These are phyloP conservation scores for Neoitamus cyanurus DNA, from an alignment of 2,888 invertebrate genomes.

Conservation along the genomic window DNA sequence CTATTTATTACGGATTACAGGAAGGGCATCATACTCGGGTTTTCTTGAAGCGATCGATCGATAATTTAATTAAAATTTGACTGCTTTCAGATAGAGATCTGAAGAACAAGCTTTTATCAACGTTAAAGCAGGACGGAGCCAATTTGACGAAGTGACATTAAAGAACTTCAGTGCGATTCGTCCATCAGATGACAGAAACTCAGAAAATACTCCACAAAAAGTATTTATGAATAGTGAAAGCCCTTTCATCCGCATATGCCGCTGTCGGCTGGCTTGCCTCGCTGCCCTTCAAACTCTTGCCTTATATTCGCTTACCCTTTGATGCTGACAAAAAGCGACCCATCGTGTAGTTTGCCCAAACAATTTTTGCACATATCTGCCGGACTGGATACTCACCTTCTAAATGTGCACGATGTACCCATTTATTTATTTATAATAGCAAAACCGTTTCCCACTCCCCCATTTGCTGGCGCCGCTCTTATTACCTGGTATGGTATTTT, in stretches of 20 bases:
- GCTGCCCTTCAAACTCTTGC: neutral
- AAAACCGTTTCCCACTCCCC: neutral
- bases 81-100: too few species aligned
- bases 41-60: too few species aligned
- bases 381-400: neutral
- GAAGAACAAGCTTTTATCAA: neutral
- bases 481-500: neutral
- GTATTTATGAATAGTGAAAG: neutral
- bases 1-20: too few species aligned
- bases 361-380: neutral
- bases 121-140: neutral
- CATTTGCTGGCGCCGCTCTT: neutral
- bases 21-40: too few species aligned
- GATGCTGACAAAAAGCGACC: neutral
- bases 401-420: neutral
- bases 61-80: too few species aligned
- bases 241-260: neutral
- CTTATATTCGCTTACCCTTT: neutral
- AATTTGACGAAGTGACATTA: neutral
- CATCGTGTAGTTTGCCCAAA: neutral
- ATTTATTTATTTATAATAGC: neutral
- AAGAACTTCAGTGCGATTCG: neutral
- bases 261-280: neutral
- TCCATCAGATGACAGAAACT: neutral
- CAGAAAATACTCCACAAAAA: neutral